Base-by-base conservation (phyloP, 2,797 vertebrate genomes). In the Rhyacichthys aspro region DNA sequence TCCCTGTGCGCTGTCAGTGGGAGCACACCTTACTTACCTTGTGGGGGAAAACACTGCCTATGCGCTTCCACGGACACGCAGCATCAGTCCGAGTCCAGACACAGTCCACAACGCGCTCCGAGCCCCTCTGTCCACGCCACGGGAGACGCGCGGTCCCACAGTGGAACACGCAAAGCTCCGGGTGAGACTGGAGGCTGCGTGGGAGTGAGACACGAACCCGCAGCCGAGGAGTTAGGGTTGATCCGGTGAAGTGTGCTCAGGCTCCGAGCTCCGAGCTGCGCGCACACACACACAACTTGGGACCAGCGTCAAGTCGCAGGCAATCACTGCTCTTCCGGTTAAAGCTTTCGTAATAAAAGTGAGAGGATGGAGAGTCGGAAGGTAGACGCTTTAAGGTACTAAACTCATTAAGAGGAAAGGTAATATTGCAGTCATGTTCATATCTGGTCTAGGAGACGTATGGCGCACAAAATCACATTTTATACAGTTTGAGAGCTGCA, bases 1-100 rank as follows among this genome's bases (percentile, higher is more conserved):
- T 8, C 18, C 7, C 5, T 34, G 46, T 48, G 28, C 5, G 19
- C 46, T 48, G 28, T 33, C 45, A 47, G 19, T 8, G 4, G 7
- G 9, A n/a, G 46, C 46, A 55, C 43, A 65, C 55, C 69, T 70
- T 68, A 84, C 79, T 49, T 36, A 49, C 47, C 79, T 75, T 49
- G 1, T 11, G 34, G 33, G 15, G 41, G 19, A 12, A 46, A 38
- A 34, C 59, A 39, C 47, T 53, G 58, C 43, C 55, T 76, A 77
- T 46, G 71, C 55, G 73, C 67, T 55, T 58, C 43, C 56, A n/a
- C 34, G 50, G 34, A 42, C 65, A 72, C 49, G 64, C 70, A 70
- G 48, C 78, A 79, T 77, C 73, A 53, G 70, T 50, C 39, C 11
- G 7, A 54, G 19, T 28, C 43, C 43, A 8, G 18, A 3, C 19